Conservation (phyloP, 2,113 vertebrate genomes). For the Anolis carolinensis region DNA sequence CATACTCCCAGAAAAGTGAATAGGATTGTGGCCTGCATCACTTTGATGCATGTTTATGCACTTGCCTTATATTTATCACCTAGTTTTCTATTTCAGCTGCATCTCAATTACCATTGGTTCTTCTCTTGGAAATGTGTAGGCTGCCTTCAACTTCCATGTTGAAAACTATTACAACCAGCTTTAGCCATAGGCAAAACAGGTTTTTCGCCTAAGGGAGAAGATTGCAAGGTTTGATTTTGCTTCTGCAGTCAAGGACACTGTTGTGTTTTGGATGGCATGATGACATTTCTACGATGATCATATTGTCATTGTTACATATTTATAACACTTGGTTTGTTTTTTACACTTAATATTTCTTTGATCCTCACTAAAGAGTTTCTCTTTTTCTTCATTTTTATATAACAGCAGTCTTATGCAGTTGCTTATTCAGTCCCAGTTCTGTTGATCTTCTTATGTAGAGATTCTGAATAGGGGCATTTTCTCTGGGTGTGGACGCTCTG, state of each 20-base stretch:
- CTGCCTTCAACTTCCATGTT: neutral
- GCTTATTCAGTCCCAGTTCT: no score
- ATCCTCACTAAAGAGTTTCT: neutral
- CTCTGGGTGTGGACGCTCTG: no score
- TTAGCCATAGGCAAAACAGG: slow-evolving; percentile 17
- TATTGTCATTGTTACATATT: neutral
- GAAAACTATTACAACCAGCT: slow-evolving; percentile 12
- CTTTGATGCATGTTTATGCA: no score
- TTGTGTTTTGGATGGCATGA: neutral
- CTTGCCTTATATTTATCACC: neutral
- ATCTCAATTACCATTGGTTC: neutral
- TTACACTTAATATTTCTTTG: slow-evolving; percentile 1
- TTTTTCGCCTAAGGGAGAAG: neutral
- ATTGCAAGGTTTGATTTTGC: neutral
- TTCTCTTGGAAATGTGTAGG: neutral
- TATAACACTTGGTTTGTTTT: neutral
- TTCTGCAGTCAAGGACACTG: neutral
- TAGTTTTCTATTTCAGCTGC: neutral
- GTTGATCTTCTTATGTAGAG: no score
- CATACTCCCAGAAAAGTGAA: neutral
- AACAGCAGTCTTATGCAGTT: no score
- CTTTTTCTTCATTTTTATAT: neutral
- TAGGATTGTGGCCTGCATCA: neutral
- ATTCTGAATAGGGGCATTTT: no score
- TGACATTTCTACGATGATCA: neutral